phyloP scores from a whole-genome alignment of 2,888 invertebrate species.

The Eumacrocentrus americanus region DNA sequence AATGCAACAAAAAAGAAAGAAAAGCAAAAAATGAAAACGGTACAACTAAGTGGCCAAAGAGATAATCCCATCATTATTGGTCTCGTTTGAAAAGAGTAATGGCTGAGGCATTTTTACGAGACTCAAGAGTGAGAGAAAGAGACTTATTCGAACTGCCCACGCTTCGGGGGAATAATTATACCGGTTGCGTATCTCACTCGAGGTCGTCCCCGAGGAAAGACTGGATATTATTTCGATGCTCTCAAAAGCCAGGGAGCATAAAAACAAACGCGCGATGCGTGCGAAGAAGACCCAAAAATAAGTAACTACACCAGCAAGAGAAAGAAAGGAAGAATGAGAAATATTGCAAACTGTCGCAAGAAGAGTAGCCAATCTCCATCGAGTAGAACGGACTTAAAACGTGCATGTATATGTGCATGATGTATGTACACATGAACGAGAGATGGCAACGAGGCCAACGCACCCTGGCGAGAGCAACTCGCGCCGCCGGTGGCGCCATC shows the following conservation, averaged over 20 bases:
- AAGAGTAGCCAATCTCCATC: background rate
- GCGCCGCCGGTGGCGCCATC: conserved; percentile 16
- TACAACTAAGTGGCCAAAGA: conserved; percentile 8
- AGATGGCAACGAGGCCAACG: conserved; percentile 10
- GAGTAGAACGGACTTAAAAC: background rate
- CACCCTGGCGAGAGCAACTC: conserved; percentile 7
- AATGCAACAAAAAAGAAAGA: background rate
- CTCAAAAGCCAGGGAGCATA: conserved; percentile 19
- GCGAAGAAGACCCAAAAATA: conserved; percentile 22
- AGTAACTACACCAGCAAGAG: conserved; percentile 8
- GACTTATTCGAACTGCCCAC: conserved; percentile 14
- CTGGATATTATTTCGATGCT: conserved; percentile 29
- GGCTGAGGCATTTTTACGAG: conserved; percentile 4
- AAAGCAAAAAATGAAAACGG: background rate
- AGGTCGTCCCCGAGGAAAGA: conserved; percentile 3
- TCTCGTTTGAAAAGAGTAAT: conserved; percentile 25
- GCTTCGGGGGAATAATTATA: conserved; percentile 24
- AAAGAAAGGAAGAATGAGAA: conserved; percentile 21
- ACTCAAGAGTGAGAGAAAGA: conserved; percentile 11
- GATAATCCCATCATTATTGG: conserved; percentile 24
- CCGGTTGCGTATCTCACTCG: conserved; percentile 22
- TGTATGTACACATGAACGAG: background rate
- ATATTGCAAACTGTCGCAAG: conserved; percentile 10
- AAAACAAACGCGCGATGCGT: conserved; percentile 7
- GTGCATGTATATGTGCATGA: background rate